A percentile compares a stretch with the other conserved stretches of the same genome.
Conservation (phyloP, 2,888 invertebrate species). For the Bedellia somnulentella region DNA sequence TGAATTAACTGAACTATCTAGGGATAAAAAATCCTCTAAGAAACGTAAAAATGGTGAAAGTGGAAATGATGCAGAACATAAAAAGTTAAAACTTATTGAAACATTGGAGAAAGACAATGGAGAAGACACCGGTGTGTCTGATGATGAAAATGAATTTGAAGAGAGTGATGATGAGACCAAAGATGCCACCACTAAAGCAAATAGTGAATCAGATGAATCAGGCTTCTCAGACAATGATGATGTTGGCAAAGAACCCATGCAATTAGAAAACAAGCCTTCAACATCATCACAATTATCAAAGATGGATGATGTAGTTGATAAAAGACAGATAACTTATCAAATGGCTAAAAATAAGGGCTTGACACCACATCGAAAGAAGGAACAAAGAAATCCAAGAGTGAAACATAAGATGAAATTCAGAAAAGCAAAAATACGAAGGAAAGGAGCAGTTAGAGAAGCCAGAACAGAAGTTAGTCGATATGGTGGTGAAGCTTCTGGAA, state of each 20-base stretch:
- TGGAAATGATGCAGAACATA: slow-evolving; percentile 22
- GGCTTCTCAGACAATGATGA: slow-evolving; percentile 45
- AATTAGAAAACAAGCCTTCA: slow-evolving; percentile 28
- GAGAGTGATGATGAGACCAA: slow-evolving; percentile 24
- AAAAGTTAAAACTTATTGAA: slow-evolving; percentile 42
- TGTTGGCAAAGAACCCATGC: slow-evolving; percentile 22
- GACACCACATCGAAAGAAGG: slow-evolving; percentile 88
- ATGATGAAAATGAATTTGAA: slow-evolving; percentile 41
- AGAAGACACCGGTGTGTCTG: slow-evolving; percentile 44
- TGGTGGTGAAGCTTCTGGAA: slow-evolving; percentile 91
- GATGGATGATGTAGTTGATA: slow-evolving; percentile 47
- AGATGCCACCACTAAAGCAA: slow-evolving; percentile 16
- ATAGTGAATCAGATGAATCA: slow-evolving; percentile 42
- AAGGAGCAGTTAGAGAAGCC: slow-evolving; percentile 87
- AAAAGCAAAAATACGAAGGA: slow-evolving; percentile 89
- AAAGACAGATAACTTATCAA: slow-evolving; percentile 87
- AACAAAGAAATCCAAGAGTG: slow-evolving; percentile 91
- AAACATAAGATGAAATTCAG: slow-evolving; percentile 91
- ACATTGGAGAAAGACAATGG: slow-evolving; percentile 39
- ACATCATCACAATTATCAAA: slow-evolving; percentile 23
- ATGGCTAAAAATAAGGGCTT: slow-evolving; percentile 96
- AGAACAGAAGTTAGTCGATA: slow-evolving; percentile 81
- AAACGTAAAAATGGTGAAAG: slow-evolving; percentile 27
- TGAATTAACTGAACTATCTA: slow-evolving; percentile 20
- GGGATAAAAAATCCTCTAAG: slow-evolving; percentile 16